A percentile compares a stretch with the other conserved stretches of the same genome.
Conservation (phyloP, 2,113 vertebrate genomes). For the Spea bombifrons region DNA sequence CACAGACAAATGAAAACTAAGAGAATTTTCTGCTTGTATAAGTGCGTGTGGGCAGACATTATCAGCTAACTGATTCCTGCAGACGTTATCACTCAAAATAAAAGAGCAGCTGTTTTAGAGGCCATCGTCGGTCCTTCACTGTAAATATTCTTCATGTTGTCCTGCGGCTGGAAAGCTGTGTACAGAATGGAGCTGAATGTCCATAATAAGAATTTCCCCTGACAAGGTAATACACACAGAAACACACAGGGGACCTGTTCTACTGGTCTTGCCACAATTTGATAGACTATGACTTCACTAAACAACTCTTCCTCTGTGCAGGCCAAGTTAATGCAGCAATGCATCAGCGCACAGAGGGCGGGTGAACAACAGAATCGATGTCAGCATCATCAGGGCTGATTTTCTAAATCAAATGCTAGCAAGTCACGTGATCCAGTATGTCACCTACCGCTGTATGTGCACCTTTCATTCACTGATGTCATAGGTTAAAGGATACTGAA, state of each 20-base stretch:
- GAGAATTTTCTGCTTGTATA: slow-evolving; percentile 5
- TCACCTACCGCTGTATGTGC: too few species aligned
- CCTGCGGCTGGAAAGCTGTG: not conserved
- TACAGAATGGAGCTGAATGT: not conserved
- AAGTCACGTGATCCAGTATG: too few species aligned
- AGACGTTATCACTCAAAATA: not conserved
- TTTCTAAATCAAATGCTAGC: too few species aligned
- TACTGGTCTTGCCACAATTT: not conserved
- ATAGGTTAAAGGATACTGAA: too few species aligned
- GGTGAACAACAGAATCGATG: slow-evolving; percentile 6
- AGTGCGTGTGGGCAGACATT: not conserved
- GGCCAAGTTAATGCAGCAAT: slow-evolving; percentile 3
- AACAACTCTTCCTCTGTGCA: not conserved
- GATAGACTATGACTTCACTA: slow-evolving; percentile 8
- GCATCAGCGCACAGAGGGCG: not conserved
- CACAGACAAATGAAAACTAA: not conserved
- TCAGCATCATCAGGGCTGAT: not conserved
- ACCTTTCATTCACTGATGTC: too few species aligned
- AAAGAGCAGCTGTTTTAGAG: slow-evolving; percentile 13
- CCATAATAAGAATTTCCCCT: not conserved
- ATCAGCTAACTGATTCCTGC: slow-evolving; percentile 11
- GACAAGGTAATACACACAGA: not conserved
- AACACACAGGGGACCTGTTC: not conserved
- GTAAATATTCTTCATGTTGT: not conserved
- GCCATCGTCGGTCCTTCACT: not conserved